Evolutionary conservation across 2,888 invertebrate species (phyloP), one percentile per base, ranked within the genome.

Genomic region (Trachelus stipa): DNA sequence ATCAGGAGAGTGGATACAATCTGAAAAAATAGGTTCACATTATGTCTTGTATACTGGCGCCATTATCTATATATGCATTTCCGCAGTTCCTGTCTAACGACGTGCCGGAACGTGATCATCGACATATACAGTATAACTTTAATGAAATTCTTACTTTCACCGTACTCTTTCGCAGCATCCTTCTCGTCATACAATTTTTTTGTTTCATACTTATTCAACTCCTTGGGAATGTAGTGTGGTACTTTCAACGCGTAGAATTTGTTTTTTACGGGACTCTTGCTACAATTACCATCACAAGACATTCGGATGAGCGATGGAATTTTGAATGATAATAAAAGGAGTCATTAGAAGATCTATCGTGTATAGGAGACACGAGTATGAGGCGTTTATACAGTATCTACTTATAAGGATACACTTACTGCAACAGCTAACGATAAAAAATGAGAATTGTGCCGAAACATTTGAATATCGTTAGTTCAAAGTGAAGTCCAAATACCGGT

Each of bases 81-180:
- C 31, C 33, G 71, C 71, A 31, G 31, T 34, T 31, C 71, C 23
- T 31, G 71, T 33, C 31, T 23, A 34, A 31, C 71, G 71, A 31
- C 33, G 71, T 71, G 6, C 33, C 4, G 33, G 71, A 71, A 71
- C 31, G 71, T 81, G 77, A 74, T 81, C 80, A 81, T 86, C 85
- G 83, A 86, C 71, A 34, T 71, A 15, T 34, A 34, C 71, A 34
- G 71, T 77, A 77, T 82, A 23, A 23, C 9, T 56, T 78, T 83
- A 84, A 86, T 80, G 82, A 82, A 82, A 83, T 84, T 82, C 83
- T 84, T 84, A 86, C 89, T 89, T 89, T 89, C 89, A 87, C 89
- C 83, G 80, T 81, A 77, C 83, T 83, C 81, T 69, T 76, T 75
- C 71, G 76, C 73, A 69, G 73, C 74, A 37, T 79, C 76, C 73